These are phyloP conservation scores for Drosophila truncata DNA, from an alignment of 1,140 invertebrate species.

Conservation along the genomic window DNA sequence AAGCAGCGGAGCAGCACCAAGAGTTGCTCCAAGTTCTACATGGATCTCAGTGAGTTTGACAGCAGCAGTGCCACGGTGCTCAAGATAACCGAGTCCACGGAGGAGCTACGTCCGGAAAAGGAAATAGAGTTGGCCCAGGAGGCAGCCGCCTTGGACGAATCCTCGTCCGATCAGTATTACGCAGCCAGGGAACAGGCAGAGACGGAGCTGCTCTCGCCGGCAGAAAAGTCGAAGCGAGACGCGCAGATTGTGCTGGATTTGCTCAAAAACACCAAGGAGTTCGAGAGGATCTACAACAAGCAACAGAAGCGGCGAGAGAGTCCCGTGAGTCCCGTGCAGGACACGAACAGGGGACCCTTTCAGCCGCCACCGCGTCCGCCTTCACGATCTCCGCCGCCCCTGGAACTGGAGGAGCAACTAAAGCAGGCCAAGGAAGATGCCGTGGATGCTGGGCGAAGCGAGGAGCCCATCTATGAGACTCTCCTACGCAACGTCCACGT, in stretches of 20 bases:
- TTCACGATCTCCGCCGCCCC: slow-evolving; percentile 71
- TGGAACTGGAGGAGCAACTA: slow-evolving; percentile 61
- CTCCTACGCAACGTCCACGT: slow-evolving; percentile 83
- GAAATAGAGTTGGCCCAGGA: slow-evolving; percentile 50
- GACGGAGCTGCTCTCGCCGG: slow-evolving; percentile 60
- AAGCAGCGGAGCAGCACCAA: slow-evolving; percentile 87
- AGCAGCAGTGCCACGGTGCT: slow-evolving; percentile 86
- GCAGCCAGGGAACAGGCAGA: slow-evolving; percentile 3
- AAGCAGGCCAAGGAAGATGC: slow-evolving; percentile 1
- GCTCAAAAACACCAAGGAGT: slow-evolving; percentile 93
- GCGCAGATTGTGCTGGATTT: slow-evolving; percentile 91
- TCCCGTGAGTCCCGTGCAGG: slow-evolving; percentile 46
- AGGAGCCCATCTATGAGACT: slow-evolving; percentile 82
- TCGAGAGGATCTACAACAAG: slow-evolving; percentile 92
- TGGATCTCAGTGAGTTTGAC: slow-evolving; percentile 86
- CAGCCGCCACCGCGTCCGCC: slow-evolving; percentile 64
- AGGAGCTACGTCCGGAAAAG: slow-evolving; percentile 85
- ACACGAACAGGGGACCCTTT: slow-evolving; percentile 17
- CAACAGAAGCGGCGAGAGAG: slow-evolving; percentile 86
- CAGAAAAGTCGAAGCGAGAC: slow-evolving; percentile 72
- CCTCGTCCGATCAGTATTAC: slow-evolving; percentile 49
- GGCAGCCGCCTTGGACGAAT: slow-evolving; percentile 39
- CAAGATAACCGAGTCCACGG: slow-evolving; percentile 88
- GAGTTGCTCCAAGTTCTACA: slow-evolving; percentile 88
- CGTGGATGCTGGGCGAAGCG: slow-evolving; percentile 19